These are phyloP conservation scores for Chymomyza procnemis DNA, from an alignment of 2,888 invertebrate species.

Conservation along the genomic window DNA sequence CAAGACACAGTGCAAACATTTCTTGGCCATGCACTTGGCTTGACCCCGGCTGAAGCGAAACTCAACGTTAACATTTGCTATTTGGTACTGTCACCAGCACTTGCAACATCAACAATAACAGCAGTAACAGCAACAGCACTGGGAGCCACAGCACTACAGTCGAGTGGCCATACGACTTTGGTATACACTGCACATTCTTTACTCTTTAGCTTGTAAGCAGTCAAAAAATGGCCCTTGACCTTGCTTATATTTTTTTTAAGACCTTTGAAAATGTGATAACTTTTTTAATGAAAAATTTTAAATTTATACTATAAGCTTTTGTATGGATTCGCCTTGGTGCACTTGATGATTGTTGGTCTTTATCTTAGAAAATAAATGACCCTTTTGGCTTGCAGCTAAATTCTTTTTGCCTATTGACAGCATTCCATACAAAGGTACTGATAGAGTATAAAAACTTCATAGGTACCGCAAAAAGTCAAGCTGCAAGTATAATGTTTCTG, in stretches of 20 bases:
- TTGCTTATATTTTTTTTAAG: too few species aligned
- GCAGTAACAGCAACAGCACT: not conserved
- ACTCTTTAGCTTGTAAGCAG: too few species aligned
- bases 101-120: not conserved
- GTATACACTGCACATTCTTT: too few species aligned
- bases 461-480: not conserved
- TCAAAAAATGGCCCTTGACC: too few species aligned
- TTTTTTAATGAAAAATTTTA: too few species aligned
- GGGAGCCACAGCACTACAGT: not conserved
- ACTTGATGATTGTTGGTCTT: too few species aligned
- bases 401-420: not conserved
- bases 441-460: not conserved
- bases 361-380: too few species aligned
- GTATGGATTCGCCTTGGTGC: too few species aligned
- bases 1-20: slow-evolving; percentile 21
- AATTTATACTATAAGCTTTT: too few species aligned
- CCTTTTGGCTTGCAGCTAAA: too few species aligned
- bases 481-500: not conserved
- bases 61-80: slow-evolving; percentile 3
- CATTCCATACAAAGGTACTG: too few species aligned
- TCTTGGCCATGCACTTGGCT: not conserved
- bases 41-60: not conserved
- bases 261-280: too few species aligned
- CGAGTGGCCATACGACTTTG: not conserved
- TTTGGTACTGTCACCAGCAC: slow-evolving; percentile 51